Evolutionary conservation across 2,888 invertebrate genomes (phyloP), one percentile per base, ranked within the genome.

Genomic region (Entomobrya multifasciata): DNA sequence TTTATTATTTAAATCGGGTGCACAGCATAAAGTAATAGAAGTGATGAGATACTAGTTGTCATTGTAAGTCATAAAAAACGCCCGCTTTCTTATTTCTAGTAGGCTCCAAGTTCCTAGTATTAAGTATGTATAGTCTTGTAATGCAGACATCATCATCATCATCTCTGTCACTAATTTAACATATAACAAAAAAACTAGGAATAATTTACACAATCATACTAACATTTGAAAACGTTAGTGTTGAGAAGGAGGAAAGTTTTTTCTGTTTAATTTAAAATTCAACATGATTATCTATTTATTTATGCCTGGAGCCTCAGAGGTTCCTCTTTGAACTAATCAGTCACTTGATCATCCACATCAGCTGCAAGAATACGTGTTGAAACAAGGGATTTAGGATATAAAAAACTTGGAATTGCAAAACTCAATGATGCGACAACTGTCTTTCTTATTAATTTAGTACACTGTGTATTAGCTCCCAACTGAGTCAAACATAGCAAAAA

Each of bases 281-380:
- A 65, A 13, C 60, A 30, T 88, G 86, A 88, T 88, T 87, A 88
- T 62, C 79, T 87, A 88, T 88, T 87, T 82, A 88, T 88, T 87
- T 88, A 88, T 88, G 87, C 88, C 74, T 85, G 85, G 88, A 85
- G 87, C 88, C 87, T 80, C 76, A 17, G 52, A 72, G 72, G 70
- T 77, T 87, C 78, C 87, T 72, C 76, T 65, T 57, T 77, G 15
- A 25, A 78, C 44, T 78, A 82, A 87, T 87, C 87, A 87, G 87
- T 57, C 17, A 74, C 44, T 49, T 81, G 25, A 86, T 76, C 77
- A 87, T 27, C 5, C 36, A 4, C 67, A 84, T 70, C 77, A 60
- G 30, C 84, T 84, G 65, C 65, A n/a, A 44, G 47, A 22, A 65
- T 17, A 13, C 17, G 47, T 11, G 30, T 17, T 62, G 30, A 55